Base-by-base conservation (phyloP, 2,797 vertebrate genomes). In the Saxicola maurus region DNA sequence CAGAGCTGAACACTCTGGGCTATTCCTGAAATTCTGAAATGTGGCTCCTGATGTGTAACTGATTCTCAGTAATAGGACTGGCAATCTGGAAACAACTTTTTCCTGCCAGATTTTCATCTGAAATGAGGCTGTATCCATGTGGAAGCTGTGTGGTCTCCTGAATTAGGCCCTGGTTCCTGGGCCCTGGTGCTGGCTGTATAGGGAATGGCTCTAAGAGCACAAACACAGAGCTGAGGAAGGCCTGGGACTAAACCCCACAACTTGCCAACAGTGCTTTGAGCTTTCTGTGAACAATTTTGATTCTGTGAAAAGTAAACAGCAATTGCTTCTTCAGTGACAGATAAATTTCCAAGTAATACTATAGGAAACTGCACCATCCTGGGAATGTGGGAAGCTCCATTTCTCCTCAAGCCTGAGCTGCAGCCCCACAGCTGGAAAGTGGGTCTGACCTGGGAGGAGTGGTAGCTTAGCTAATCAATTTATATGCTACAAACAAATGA, bases 121-220 rank as follows among this genome's bases (percentile, higher is more conserved):
- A 59, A 43, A 52, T 68, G 21, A 65, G 68, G 66, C 79, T 57
- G 4, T 37, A 37, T 16, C 45, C 17, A 2, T 3, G 16, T 33
- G 75, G 72, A 68, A 56, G 65, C 38, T 31, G 27, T 0, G 1
- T 60, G 53, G 42, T 53, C n/a, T 84, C 42, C 75, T n/a, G 31
- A 66, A 62, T 37, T 27, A 30, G 56, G 45, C 25, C 4, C 1
- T 21, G 27, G 40, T 51, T 84, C 37, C 28, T 57, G 56, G 45
- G 53, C 45, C 55, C 42, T 0, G 0, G 43, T 18, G 15, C 42
- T 73, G 53, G 25, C 37, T 0, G 0, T 49, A 21, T 51, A 20
- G 62, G 65, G 31, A 84, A 38, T 0, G 0, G 56, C 53, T 87
- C 38, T 35, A 6, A 2, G 4, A 35, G 61, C 0, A 1, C 49